Conservation (phyloP, 64 coral and sea anemone species). For the Dendronephthya gigantea region DNA sequence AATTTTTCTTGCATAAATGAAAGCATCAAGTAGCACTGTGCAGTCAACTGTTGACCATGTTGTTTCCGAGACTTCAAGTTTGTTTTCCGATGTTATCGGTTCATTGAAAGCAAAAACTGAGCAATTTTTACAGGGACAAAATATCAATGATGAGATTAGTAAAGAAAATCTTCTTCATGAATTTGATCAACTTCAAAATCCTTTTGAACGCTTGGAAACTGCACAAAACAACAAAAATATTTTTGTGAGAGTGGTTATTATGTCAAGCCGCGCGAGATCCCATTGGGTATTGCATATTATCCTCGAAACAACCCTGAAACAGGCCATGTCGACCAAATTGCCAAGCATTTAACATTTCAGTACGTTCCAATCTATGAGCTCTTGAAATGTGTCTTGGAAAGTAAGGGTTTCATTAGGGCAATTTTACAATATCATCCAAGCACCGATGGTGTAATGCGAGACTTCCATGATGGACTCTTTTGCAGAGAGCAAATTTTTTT, state of each 20-base stretch:
- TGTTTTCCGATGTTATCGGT: neutral
- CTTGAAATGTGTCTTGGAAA: neutral
- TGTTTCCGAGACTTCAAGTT: neutral
- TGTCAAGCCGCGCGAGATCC: neutral
- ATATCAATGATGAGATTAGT: neutral
- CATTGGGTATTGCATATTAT: neutral
- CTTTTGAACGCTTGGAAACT: neutral
- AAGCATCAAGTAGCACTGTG: neutral
- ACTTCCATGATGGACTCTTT: neutral
- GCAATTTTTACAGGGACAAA: neutral
- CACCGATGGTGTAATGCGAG: neutral
- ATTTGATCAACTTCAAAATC: neutral
- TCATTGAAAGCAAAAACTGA: neutral
- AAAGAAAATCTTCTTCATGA: neutral
- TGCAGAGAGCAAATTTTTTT: neutral
- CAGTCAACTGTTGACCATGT: neutral
- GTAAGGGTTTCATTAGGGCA: neutral
- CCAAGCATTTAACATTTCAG: neutral
- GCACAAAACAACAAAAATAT: neutral
- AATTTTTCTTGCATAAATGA: neutral
- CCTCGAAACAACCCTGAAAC: neutral
- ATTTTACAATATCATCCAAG: neutral
- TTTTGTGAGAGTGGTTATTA: neutral
- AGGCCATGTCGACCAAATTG: neutral
- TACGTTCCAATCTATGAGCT: neutral